Base-by-base conservation (phyloP, 2,888 invertebrate genomes). In the Sthenelais limicola region DNA sequence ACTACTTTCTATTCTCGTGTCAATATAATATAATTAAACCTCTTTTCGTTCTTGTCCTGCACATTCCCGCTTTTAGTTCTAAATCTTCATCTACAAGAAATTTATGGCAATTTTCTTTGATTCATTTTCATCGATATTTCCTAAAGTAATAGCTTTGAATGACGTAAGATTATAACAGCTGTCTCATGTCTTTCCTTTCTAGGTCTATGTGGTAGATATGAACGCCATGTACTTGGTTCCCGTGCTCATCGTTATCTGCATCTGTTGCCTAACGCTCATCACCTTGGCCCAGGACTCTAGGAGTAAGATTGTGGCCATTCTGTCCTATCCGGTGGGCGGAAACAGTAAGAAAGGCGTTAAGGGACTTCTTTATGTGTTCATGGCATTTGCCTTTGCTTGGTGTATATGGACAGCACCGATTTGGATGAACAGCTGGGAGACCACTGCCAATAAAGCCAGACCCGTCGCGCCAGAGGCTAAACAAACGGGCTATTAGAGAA, bases 351-450 rank as follows among this genome's bases (percentile, higher is more conserved):
- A 54, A 43, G 68, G 72, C 38, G 71, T 74, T 21, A 54, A 73
- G 15, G 51, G 75, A 18, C 73, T 78, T n/a, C 24, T 78, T 32
- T 66, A 52, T 21, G 58, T 74, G 48, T 78, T 78, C 70, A 49
- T 78, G 49, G 51, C 71, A 35, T 78, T 78, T 24, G 76, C 72
- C 15, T 38, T 75, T 51, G 72, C 58, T 49, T 78, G 78, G 78
- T 73, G 76, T 67, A 58, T 78, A 1, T 78, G 78, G 78, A 73
- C 76, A 3, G 71, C 77, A 7, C 77, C 78, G 15, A 72, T 78
- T 30, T 78, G 78, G 78, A 51, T 78, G 67, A 67, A 78, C 71
- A 38, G 56, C n/a, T 78, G 78, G 78, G 75, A 70, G 54, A 72
- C 68, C 4, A 18, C 51, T 32, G 49, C 49, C 1, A 48, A 68